phyloP scores from a whole-genome alignment of 2,888 invertebrate genomes.

The Lasioglossum villosulum region DNA sequence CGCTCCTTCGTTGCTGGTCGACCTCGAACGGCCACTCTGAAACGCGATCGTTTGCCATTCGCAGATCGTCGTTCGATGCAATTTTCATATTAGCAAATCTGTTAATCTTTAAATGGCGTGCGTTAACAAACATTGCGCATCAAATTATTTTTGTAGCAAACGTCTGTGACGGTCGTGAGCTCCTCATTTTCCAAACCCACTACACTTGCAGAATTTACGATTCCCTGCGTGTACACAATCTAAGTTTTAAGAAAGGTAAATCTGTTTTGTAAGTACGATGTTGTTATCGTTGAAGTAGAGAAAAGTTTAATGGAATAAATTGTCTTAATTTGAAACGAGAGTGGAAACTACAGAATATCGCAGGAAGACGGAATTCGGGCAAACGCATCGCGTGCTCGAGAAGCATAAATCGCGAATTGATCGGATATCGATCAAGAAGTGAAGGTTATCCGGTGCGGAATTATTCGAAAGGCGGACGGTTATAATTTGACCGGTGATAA shows the following conservation, averaged over 20 bases:
- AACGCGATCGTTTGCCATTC: background rate
- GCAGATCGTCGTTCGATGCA: too few species aligned
- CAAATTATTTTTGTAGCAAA: too few species aligned
- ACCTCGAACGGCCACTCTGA: background rate
- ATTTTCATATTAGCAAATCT: too few species aligned
- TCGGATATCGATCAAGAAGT: slow-evolving; percentile 4
- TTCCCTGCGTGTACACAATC: too few species aligned
- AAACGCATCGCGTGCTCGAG: background rate
- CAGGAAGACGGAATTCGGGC: background rate
- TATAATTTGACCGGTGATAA: slow-evolving; percentile 57
- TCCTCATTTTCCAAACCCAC: too few species aligned
- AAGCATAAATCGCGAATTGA: background rate
- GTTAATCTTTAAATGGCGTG: too few species aligned
- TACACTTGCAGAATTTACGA: too few species aligned
- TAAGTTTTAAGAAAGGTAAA: background rate
- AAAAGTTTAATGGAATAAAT: background rate
- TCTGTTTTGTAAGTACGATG: background rate
- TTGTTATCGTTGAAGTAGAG: background rate
- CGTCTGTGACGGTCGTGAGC: too few species aligned
- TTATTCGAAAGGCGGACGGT: slow-evolving; percentile 38
- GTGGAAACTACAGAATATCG: background rate
- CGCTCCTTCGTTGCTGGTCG: background rate
- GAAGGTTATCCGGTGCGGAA: slow-evolving; percentile 19
- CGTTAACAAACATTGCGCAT: too few species aligned
- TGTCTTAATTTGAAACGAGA: background rate